Conservation (phyloP, 2,113 vertebrate genomes). For the Callionymus lyra region DNA sequence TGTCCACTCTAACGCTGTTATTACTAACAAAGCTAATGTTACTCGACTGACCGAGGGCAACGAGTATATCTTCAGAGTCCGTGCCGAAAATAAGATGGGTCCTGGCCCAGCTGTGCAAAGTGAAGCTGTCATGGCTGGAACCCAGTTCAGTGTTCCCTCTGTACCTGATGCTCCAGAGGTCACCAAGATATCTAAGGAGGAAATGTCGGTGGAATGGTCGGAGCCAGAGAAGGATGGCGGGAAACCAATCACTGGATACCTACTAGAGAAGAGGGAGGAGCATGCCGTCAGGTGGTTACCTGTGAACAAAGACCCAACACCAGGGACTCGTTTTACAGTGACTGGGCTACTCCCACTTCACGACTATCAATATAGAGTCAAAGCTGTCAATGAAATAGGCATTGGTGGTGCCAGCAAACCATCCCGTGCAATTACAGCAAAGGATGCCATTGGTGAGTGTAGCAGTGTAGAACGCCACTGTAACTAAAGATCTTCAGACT, state of each 20-base stretch:
- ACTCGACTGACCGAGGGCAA: slow-evolving; percentile 93
- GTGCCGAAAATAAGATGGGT: slow-evolving; percentile 98
- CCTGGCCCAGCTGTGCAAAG: slow-evolving; percentile 89
- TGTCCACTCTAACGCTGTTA: slow-evolving; percentile 79
- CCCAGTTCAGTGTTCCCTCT: slow-evolving; percentile 82
- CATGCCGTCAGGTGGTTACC: slow-evolving; percentile 83
- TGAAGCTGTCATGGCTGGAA: slow-evolving; percentile 83
- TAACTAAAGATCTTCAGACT: background rate
- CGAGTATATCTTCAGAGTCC: slow-evolving; percentile 92
- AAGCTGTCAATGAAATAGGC: slow-evolving; percentile 95
- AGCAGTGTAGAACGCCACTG: background rate
- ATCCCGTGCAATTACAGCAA: slow-evolving; percentile 83
- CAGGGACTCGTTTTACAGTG: slow-evolving; percentile 79
- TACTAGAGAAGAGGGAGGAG: slow-evolving; percentile 90
- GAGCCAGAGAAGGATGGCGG: slow-evolving; percentile 90
- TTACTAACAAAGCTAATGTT: slow-evolving; percentile 78
- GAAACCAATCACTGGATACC: slow-evolving; percentile 90
- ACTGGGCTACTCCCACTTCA: slow-evolving; percentile 85
- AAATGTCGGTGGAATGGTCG: slow-evolving; percentile 92
- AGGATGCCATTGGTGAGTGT: slow-evolving; percentile 85
- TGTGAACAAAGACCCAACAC: slow-evolving; percentile 80
- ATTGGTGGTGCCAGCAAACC: slow-evolving; percentile 84
- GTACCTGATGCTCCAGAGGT: slow-evolving; percentile 87
- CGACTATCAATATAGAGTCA: slow-evolving; percentile 96
- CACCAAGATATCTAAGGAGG: slow-evolving; percentile 83